Percentiles rank a stretch among this genome's conserved stretches.
These are phyloP conservation scores for Euwallacea fornicatus DNA, from an alignment of 1,140 invertebrate species.

Conservation along the genomic window DNA sequence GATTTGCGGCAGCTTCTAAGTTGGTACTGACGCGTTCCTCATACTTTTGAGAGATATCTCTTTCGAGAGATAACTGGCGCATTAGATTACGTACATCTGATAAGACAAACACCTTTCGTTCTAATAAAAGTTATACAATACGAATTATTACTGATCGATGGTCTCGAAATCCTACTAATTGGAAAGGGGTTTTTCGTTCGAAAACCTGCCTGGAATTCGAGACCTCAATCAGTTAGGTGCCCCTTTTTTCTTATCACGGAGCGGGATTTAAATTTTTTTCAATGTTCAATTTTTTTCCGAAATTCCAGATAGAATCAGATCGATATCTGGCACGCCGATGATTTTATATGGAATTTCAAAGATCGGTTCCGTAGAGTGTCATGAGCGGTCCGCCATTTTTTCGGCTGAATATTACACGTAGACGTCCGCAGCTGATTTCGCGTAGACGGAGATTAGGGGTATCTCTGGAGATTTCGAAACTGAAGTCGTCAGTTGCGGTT, in stretches of 20 bases:
- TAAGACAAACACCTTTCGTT: slow-evolving; percentile 31
- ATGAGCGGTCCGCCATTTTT: slow-evolving; percentile 19
- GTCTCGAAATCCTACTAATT: slow-evolving; percentile 45
- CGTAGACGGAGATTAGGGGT: no score
- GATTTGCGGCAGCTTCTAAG: background rate
- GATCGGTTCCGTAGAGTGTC: background rate
- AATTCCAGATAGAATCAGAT: slow-evolving; percentile 19
- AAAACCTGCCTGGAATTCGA: slow-evolving; percentile 45
- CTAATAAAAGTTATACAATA: slow-evolving; percentile 32
- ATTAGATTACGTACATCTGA: slow-evolving; percentile 18
- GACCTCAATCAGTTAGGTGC: slow-evolving; percentile 46
- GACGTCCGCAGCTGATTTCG: no score
- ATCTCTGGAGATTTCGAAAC: no score
- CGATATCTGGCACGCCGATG: slow-evolving; percentile 28
- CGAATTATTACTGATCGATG: slow-evolving; percentile 43
- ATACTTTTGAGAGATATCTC: slow-evolving; percentile 4
- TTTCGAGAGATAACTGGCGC: slow-evolving; percentile 25
- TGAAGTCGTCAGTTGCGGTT: no score
- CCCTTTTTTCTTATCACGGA: slow-evolving; percentile 45
- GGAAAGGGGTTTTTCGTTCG: slow-evolving; percentile 30
- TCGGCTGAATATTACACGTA: no score
- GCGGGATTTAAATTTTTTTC: slow-evolving; percentile 15
- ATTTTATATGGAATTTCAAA: slow-evolving; percentile 16
- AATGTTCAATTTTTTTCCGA: slow-evolving; percentile 1
- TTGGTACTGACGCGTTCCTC: slow-evolving; percentile 16